Conservation (phyloP, 2,888 invertebrate genomes). For the Heliconius cydno region DNA sequence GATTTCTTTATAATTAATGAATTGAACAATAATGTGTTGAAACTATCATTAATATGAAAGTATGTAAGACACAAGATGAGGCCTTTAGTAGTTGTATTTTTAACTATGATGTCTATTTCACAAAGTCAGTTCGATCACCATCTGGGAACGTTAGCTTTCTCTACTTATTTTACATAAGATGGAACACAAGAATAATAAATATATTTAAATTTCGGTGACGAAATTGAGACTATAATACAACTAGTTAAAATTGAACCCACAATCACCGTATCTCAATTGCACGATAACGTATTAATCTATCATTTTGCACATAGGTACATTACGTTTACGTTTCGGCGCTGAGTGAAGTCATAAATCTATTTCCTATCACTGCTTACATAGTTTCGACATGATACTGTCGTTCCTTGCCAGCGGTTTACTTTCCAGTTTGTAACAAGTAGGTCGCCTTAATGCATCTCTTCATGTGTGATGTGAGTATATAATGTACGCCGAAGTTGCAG, state of each 20-base stretch:
- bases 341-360: conserved; percentile 41
- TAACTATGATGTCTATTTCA: too few relatives aligned
- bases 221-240: too few relatives aligned
- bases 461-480: conserved; percentile 24
- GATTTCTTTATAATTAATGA: not conserved
- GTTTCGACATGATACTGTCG: conserved; percentile 36
- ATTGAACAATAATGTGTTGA: too few relatives aligned
- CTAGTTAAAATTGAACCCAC: not conserved
- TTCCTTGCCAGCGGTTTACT: conserved; percentile 33
- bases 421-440: conserved; percentile 34
- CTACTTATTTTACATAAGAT: too few relatives aligned
- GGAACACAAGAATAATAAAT: too few relatives aligned
- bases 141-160: too few relatives aligned
- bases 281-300: not conserved
- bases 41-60: too few relatives aligned
- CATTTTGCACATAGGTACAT: too few relatives aligned
- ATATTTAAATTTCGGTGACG: too few relatives aligned
- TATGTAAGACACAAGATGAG: too few relatives aligned
- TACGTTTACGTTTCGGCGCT: not conserved
- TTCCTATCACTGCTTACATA: conserved; percentile 31
- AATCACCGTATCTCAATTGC: not conserved
- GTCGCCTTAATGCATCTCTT: conserved; percentile 41
- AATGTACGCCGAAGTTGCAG: conserved; percentile 6
- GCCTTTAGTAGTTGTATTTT: too few relatives aligned
- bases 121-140: too few relatives aligned